Evolutionary conservation across 2,113 vertebrate genomes (phyloP), one percentile per base, ranked within the genome.

Genomic region (Corydoras sp.): DNA sequence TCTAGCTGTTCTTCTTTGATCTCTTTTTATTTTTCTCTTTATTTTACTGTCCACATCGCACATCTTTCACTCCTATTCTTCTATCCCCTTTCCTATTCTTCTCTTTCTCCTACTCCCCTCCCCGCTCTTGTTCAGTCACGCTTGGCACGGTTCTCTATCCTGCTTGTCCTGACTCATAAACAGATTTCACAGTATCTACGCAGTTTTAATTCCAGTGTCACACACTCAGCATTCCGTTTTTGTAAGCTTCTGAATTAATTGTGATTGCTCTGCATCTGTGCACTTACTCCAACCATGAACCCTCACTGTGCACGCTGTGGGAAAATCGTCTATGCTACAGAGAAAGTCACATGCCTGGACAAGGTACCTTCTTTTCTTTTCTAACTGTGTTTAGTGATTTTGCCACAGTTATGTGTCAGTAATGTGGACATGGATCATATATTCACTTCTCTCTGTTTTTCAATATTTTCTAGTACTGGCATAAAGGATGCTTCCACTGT

Each of bases 401-500:
- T n/a, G 13, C 15, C 12, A 24, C 18, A 32, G 11, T 50, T 43
- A 43, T 43, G 4, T 43, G 4, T 8, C 35, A 43, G 4, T 43
- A 8, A 2, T 43, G 35, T 43, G 35, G 35, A 43, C 35, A 43
- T 5, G 35, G 35, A n/a, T 43, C 35, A 43, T 43, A 43, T 43
- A 43, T 43, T 43, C 2, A 43, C 35, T 43, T 18, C 30, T 56
- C 29, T 11, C 7, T 66, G 3, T 64, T 4, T 59, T 74, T 58
- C 3, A 64, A 82, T 73, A 14, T 77, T 81, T 81, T 82, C 4
- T 83, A 99, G 96, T 95, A 93, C 84, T 99, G 96, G 96, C 96
- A 99, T 88, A 99, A 98, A 91, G 94, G 94, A 90, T 99, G 96
- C 86, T 99, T 99, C 89, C 94, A 96, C 85, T 98, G 95, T 53